Base-by-base conservation (phyloP, 2,113 vertebrate genomes). In the Alligator mississippiensis region DNA sequence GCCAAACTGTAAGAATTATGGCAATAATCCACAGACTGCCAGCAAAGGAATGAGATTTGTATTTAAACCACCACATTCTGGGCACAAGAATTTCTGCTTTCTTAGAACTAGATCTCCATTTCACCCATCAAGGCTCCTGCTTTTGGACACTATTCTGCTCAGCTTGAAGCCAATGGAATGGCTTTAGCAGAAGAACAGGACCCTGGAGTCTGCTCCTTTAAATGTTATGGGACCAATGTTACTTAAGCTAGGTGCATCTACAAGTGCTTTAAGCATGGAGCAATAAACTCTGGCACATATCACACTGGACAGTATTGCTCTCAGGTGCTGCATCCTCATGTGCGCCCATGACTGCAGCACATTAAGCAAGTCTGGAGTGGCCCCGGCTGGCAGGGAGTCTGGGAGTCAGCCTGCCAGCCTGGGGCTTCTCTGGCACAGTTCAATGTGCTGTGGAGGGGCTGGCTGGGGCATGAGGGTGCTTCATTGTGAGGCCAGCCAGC, bases 1-100 rank as follows among this genome's bases (percentile, higher is more conserved):
- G 93, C 93, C 92, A 94, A 95, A 94, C 80, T 84, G 81, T 91
- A 94, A 88, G 87, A 95, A 95, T 89, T 88, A 94, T 19, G 79
- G 95, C 60, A 62, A 82, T 47, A 77, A 89, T 77, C 81, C 66
- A 85, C 24, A 2, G 4, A 0, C 4, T 59, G 28, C 77, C 66
- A 11, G 4, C 19, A n/a, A 82, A 82, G 70, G 8, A 1, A 54
- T 1, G 3, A 78, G 72, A 76, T 0, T 0, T 19, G 77, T 77
- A 80, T 66, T 24, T 6, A 77, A 25, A 63, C 24, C 0, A 0
- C 22, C 0, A 0, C 70, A 74, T 66, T 59, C 34, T 62, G 54
- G 78, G 58, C 75, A 81, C 1, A 0, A 81, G 77, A 91, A 54
- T 5, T 61, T 18, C 70, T 47, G 22, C 16, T 15, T 74, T 70